Base-by-base conservation (phyloP, 2,113 vertebrate genomes). In the Pelusios castaneus region DNA sequence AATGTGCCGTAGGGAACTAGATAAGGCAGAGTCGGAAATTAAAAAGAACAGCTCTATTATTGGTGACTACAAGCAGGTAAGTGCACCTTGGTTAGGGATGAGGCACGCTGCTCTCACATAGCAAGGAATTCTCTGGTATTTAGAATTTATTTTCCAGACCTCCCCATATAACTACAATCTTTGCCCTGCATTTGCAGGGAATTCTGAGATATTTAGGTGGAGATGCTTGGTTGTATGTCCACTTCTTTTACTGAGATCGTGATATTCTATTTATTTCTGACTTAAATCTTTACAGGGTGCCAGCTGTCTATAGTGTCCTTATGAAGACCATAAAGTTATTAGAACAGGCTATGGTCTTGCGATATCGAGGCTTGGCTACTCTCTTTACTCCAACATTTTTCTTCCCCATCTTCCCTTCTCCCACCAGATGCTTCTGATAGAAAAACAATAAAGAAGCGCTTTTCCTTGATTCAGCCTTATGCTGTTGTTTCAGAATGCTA, bases 1-100 rank as follows among this genome's bases (percentile, higher is more conserved):
- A 97, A 99, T 99, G 99, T 99, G 99, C 95, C 98, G 99, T 34
- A 98, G 99, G 94, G 99, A 99, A 84, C 98, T 99, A 0, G 99
- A 99, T 95, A 99, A 99, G 89, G 99, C 99, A 4, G 99, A 99
- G 97, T 99, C 98, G 0, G 99, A 99, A 97, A 99, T 99, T 85
- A 99, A 98, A 97, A 99, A 99, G 97, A 99, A 99, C 88, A 99
- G 99, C 85, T 99, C 99, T 47, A 99, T 99, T 96, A 99, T 99
- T 77, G 99, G 99, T 58, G 99, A 99, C 97, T 99, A 99, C 96
- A 99, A 99, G 96, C 99, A 99, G 99, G 99, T 99, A 88, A 89
- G 97, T 88, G 34, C 55, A 78, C 1, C 51, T 60, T 34, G 1
- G 22, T 8, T 31, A 4, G 10, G 47, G 43, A 1, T 11, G 13